phyloP scores from a whole-genome alignment of 2,113 vertebrate genomes.

The Aphyosemion australe region DNA sequence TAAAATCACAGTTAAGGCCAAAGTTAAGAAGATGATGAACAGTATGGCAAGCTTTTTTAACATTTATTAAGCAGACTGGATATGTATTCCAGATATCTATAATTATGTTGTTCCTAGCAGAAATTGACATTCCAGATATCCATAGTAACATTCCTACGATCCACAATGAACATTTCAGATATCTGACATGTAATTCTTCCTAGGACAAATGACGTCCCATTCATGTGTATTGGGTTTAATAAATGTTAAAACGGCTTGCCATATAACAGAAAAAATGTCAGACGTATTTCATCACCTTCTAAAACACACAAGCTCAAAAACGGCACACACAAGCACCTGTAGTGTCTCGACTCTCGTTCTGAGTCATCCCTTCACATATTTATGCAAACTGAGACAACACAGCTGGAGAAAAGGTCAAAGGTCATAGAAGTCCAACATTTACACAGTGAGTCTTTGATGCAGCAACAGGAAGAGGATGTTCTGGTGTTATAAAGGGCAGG shows the following conservation, averaged over 20 bases:
- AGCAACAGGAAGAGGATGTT: background rate
- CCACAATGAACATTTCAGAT: too few species aligned
- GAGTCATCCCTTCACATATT: slow-evolving; percentile 41
- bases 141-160: too few species aligned
- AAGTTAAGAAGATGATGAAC: slow-evolving; percentile 61
- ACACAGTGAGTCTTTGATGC: slow-evolving; percentile 28
- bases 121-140: too few species aligned
- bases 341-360: slow-evolving; percentile 40
- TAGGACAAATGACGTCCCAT: too few species aligned
- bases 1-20: slow-evolving; percentile 74
- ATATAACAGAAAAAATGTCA: background rate
- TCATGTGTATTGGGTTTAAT: too few species aligned
- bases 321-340: slow-evolving; percentile 34
- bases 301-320: slow-evolving; percentile 10
- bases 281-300: background rate
- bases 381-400: slow-evolving; percentile 68
- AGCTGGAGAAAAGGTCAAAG: slow-evolving; percentile 60
- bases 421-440: slow-evolving; percentile 44
- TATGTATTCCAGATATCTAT: too few species aligned
- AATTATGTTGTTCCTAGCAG: too few species aligned
- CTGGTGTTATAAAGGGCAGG: background rate
- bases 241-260: too few species aligned
- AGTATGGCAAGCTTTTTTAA: too few species aligned
- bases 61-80: too few species aligned
- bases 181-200: too few species aligned